Percentiles rank a stretch among this genome's conserved stretches.
phyloP scores from a whole-genome alignment of 2,797 vertebrate genomes.

The Acanthis flammea region DNA sequence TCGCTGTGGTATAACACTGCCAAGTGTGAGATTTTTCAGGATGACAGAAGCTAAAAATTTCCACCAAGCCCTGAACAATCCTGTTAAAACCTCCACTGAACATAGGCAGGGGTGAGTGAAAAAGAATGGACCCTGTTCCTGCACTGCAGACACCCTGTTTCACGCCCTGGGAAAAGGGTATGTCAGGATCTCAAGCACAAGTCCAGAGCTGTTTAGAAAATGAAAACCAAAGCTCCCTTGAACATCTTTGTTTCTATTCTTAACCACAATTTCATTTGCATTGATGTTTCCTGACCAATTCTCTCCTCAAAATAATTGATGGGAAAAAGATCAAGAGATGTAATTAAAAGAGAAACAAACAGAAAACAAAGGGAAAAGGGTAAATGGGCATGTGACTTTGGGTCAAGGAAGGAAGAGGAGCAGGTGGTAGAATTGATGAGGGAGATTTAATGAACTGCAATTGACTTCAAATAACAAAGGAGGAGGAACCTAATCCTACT shows the following conservation, averaged over 20 bases:
- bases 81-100: not conserved
- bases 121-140: not conserved
- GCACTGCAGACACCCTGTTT: not conserved
- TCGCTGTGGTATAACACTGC: fast-evolving
- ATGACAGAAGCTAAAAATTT: not conserved
- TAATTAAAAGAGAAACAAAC: conserved; percentile 63
- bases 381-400: conserved; percentile 36
- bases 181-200: not conserved
- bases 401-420: conserved; percentile 59
- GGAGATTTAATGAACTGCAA: conserved; percentile 70
- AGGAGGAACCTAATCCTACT: conserved; percentile 66
- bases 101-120: not conserved
- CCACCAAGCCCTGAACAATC: not conserved
- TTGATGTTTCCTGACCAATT: conserved; percentile 42
- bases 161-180: not conserved
- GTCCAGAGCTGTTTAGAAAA: conserved; percentile 18
- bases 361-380: conserved; percentile 61
- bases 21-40: not conserved
- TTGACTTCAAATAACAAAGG: conserved; percentile 63
- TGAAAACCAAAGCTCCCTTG: not conserved
- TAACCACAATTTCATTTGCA: conserved; percentile 49
- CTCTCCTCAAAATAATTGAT: conserved; percentile 62
- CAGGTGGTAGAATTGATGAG: conserved; percentile 66
- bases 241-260: conserved; percentile 40
- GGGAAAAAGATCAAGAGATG: conserved; percentile 51